Base-by-base conservation (phyloP, 2,797 vertebrate genomes). In the Rachycentron canadum region DNA sequence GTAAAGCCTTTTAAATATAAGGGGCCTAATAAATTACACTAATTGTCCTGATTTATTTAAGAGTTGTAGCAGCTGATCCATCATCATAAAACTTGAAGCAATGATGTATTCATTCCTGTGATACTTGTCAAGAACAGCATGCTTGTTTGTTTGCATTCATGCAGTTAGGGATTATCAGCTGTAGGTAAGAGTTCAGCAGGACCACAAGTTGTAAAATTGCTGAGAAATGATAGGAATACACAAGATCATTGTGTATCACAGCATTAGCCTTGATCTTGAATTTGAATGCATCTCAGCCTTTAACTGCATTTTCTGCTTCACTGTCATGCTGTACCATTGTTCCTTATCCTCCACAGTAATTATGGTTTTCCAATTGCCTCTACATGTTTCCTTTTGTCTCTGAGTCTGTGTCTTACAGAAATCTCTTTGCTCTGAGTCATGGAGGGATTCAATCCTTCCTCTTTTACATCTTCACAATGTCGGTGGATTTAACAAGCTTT, bases 371-470 rank as follows among this genome's bases (percentile, higher is more conserved):
- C 4, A 4, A 28, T 78, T n/a, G 25, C 23, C 9, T 14, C 1
- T 26, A 3, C 47, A 30, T 25, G 41, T 17, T 17, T 59, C 8
- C 3, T 47, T 40, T 26, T 49, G 23, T 56, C 58, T 43, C 34
- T 49, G 11, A 41, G 8, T 60, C 19, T 58, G 23, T 69, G 26
- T 73, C n/a, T 64, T 49, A 50, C 34, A 36, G 32, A 69, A 63
- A 63, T 70, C 30, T 67, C 2, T 70, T 82, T 76, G 23, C 38
- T 70, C 38, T 58, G 56, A 62, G 32, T 81, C 61, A 71, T 7
- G 2, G 21, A 34, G 60, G 30, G 74, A 52, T 68, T 23, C 21
- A 13, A 64, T 78, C 43, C 32, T 72, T 66, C 36, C 41, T 59
- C 58, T 52, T 76, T 72, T 43, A 66, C 40, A 26, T 67, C 19